A percentile compares a stretch with the other conserved stretches of the same genome.
Conservation (phyloP, 2,113 vertebrate genomes). For the Myodes glareolus region DNA sequence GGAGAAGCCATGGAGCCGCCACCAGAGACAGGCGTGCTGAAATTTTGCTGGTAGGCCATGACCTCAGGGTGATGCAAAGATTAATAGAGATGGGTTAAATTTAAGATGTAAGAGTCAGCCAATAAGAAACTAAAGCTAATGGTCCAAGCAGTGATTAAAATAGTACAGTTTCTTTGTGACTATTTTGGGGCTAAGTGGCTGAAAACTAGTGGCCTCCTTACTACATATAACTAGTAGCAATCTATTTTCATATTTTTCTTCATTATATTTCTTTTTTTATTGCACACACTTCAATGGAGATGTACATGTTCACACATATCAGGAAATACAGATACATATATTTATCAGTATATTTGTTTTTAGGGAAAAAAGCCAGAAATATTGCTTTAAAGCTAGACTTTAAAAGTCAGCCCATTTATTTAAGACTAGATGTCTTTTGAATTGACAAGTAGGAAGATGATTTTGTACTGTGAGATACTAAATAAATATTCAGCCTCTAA, state of each 20-base stretch:
- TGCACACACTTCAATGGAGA: neutral
- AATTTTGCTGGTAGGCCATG: too few species aligned
- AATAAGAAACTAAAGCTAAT: too few species aligned
- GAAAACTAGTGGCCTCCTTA: too few species aligned
- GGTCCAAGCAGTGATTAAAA: too few species aligned
- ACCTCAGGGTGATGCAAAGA: too few species aligned
- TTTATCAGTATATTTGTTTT: neutral
- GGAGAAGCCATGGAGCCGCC: too few species aligned
- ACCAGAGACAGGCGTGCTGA: too few species aligned
- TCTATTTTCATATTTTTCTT: fast-evolving
- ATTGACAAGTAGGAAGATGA: neutral
- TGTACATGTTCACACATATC: neutral
- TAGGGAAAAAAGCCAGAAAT: neutral
- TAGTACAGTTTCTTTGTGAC: too few species aligned
- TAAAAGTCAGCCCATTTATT: neutral
- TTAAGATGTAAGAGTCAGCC: too few species aligned
- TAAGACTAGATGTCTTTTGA: neutral
- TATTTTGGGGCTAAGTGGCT: too few species aligned
- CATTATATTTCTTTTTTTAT: neutral
- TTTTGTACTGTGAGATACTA: neutral
- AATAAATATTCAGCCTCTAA: neutral
- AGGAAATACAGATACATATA: neutral
- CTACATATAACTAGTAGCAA: neutral
- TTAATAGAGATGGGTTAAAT: too few species aligned
- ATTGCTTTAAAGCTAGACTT: neutral